Percentiles rank a stretch among this genome's conserved stretches.
phyloP scores from a whole-genome alignment of 1,140 invertebrate species.

The Whitmania pigra region DNA sequence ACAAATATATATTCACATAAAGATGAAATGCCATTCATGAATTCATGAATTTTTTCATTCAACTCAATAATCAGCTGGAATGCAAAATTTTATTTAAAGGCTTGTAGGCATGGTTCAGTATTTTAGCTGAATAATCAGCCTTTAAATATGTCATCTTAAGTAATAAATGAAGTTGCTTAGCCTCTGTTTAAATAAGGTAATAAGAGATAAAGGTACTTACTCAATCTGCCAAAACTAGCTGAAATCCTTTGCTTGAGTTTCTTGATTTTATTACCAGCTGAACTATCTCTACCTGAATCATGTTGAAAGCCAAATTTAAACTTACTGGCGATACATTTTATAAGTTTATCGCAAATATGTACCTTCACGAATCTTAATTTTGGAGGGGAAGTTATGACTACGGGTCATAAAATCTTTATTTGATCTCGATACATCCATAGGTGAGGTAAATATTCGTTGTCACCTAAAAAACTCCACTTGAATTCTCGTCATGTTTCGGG shows the following conservation, averaged over 20 bases:
- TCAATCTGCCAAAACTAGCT: slow-evolving; percentile 36
- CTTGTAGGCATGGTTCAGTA: neutral
- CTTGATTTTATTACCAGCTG: slow-evolving; percentile 30
- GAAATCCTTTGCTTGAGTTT: slow-evolving; percentile 35
- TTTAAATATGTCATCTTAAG: neutral
- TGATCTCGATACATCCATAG: too few species aligned
- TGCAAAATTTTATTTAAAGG: neutral
- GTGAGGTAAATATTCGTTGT: too few species aligned
- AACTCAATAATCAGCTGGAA: neutral
- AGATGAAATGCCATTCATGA: too few species aligned
- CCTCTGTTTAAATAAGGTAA: neutral
- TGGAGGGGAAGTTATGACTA: too few species aligned
- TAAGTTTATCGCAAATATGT: too few species aligned
- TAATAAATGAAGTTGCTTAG: neutral
- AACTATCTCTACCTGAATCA: slow-evolving; percentile 6
- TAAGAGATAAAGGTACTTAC: slow-evolving; percentile 28
- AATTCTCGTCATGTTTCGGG: too few species aligned
- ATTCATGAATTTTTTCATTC: too few species aligned
- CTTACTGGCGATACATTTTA: too few species aligned
- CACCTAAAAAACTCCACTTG: too few species aligned
- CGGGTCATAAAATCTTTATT: too few species aligned
- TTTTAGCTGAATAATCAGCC: neutral
- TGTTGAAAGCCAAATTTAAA: too few species aligned
- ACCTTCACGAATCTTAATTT: too few species aligned
- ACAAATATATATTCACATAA: neutral